phyloP scores from a whole-genome alignment of 2,888 invertebrate species.

The Lymantria dispar region DNA sequence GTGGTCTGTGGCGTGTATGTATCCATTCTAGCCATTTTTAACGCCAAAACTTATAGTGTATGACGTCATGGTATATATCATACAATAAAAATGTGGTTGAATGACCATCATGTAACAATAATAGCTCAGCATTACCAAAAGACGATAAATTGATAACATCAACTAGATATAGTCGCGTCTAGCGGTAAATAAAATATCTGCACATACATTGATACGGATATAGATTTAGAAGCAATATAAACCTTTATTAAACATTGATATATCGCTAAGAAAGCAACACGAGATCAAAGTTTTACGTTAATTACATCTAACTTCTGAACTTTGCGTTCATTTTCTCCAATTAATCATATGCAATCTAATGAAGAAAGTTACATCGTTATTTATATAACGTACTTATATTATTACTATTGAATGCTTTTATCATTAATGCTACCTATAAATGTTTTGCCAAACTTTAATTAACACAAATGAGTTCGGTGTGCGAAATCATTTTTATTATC shows the following conservation, averaged over 20 bases:
- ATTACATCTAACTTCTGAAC: not conserved
- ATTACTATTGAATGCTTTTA: slow-evolving; percentile 35
- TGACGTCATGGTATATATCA: too few species aligned
- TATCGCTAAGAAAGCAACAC: slow-evolving; percentile 18
- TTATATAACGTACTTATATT: slow-evolving; percentile 3
- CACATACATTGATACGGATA: not conserved
- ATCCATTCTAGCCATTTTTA: too few species aligned
- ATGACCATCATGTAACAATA: too few species aligned
- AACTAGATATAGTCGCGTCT: not conserved
- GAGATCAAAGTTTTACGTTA: slow-evolving; percentile 14
- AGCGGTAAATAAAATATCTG: not conserved
- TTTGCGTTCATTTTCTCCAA: not conserved
- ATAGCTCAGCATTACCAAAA: too few species aligned
- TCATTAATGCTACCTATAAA: slow-evolving; percentile 40
- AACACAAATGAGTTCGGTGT: slow-evolving; percentile 38
- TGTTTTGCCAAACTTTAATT: slow-evolving; percentile 42
- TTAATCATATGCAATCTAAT: not conserved
- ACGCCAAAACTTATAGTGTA: too few species aligned
- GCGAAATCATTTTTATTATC: slow-evolving; percentile 53
- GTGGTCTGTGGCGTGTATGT: too few species aligned
- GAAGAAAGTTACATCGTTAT: slow-evolving; percentile 7
- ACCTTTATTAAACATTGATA: slow-evolving; percentile 1
- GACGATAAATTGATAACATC: not conserved
- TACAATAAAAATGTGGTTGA: too few species aligned
- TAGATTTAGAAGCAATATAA: not conserved